phyloP scores from a whole-genome alignment of 2,797 vertebrate species.

The Amblyraja radiata region DNA sequence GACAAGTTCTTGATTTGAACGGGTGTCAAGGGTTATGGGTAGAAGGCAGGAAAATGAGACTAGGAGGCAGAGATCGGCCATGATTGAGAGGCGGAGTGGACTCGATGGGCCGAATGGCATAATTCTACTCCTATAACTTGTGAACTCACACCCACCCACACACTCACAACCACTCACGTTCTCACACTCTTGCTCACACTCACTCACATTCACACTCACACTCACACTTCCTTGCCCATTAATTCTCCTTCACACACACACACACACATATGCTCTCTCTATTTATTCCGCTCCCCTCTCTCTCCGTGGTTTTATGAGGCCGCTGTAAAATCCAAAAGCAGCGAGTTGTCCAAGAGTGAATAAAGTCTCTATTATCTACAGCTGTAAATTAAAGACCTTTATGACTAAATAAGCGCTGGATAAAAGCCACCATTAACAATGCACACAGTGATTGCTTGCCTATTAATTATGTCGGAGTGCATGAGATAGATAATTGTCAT shows the following conservation, averaged over 20 bases:
- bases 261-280: too few relatives aligned
- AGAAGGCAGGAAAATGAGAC: too few relatives aligned
- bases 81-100: too few relatives aligned
- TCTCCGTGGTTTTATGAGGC: not conserved
- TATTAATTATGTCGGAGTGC: constrained; percentile 18
- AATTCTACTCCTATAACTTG: too few relatives aligned
- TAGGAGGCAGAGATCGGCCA: too few relatives aligned
- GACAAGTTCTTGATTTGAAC: too few relatives aligned
- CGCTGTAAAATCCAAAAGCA: not conserved
- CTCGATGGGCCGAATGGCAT: too few relatives aligned
- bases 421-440: constrained; percentile 21
- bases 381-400: not conserved
- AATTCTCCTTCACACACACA: too few relatives aligned
- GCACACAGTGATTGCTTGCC: constrained; percentile 17
- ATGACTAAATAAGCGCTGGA: not conserved
- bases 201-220: not conserved
- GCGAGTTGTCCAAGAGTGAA: not conserved
- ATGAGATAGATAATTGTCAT: constrained; percentile 20
- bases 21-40: too few relatives aligned
- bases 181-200: not conserved
- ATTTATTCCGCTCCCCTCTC: not conserved
- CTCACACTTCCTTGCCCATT: not conserved
- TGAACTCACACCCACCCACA: too few relatives aligned
- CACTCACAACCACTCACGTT: too few relatives aligned
- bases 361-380: constrained; percentile 11